Percentiles rank a stretch among this genome's conserved stretches.
Conservation (phyloP, 2,797 vertebrate genomes). For the Anguilla anguilla region DNA sequence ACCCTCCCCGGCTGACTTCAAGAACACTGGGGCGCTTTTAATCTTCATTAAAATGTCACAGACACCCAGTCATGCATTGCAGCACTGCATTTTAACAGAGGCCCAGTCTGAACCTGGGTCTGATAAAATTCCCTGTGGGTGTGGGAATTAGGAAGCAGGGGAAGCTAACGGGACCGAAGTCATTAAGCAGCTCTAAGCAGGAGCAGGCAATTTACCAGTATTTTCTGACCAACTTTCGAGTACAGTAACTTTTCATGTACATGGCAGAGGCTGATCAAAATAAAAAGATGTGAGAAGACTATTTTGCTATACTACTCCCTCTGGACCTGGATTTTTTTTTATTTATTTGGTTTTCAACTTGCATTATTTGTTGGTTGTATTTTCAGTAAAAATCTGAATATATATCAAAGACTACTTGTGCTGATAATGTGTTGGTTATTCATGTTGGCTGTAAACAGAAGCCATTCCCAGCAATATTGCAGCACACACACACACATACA, state of each 20-base stretch:
- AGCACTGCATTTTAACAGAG: conserved; percentile 20
- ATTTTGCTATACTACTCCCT: no score
- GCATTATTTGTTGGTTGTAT: not conserved
- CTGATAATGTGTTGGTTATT: no score
- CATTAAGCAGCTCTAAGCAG: conserved; percentile 59
- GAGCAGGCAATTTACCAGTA: conserved; percentile 55
- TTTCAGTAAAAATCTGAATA: no score
- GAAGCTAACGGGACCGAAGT: conserved; percentile 54
- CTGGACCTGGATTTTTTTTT: not conserved
- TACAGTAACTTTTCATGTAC: conserved; percentile 7
- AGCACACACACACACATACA: no score
- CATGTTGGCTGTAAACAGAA: no score
- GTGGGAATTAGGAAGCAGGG: conserved; percentile 51
- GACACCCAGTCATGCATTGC: conserved; percentile 10
- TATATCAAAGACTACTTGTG: no score
- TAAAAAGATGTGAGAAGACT: no score
- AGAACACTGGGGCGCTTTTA: conserved; percentile 17
- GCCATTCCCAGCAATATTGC: no score
- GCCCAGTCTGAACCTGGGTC: conserved; percentile 47
- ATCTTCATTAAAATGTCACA: conserved; percentile 31
- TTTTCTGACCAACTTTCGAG: conserved; percentile 41
- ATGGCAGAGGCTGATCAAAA: no score
- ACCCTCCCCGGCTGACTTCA: conserved; percentile 22
- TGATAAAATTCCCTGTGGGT: conserved; percentile 49
- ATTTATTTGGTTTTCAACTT: conserved; percentile 19